phyloP scores from a whole-genome alignment of 2,888 invertebrate species.

The Gymnoscelis rufifasciata region DNA sequence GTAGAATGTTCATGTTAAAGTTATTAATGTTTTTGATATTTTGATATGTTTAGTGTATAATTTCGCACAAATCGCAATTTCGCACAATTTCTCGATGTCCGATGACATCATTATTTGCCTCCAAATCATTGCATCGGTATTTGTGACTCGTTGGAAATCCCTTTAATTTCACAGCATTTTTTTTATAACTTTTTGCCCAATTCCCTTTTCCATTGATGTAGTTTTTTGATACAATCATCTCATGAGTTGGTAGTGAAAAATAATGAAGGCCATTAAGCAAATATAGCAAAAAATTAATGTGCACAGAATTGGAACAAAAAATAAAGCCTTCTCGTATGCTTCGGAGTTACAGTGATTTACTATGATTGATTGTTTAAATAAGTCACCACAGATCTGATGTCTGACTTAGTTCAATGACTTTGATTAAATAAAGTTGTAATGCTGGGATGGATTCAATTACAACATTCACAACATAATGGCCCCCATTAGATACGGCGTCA shows the following conservation, averaged over 20 bases:
- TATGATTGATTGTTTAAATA: slow-evolving; percentile 27
- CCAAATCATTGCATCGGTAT: neutral
- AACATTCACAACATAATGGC: slow-evolving; percentile 13
- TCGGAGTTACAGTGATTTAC: slow-evolving; percentile 6
- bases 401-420: slow-evolving; percentile 36
- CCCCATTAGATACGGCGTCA: slow-evolving; percentile 9
- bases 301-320: slow-evolving; percentile 1
- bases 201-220: too few relatives aligned
- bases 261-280: too few relatives aligned
- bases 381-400: slow-evolving; percentile 35
- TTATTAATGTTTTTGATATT: too few relatives aligned
- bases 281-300: neutral
- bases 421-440: slow-evolving; percentile 29
- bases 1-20: too few relatives aligned
- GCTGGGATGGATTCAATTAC: slow-evolving; percentile 20
- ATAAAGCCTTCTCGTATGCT: too few relatives aligned
- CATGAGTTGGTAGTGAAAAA: too few relatives aligned
- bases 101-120: slow-evolving; percentile 12
- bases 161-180: neutral
- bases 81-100: too few relatives aligned
- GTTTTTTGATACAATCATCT: too few relatives aligned
- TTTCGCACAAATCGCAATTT: too few relatives aligned
- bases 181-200: too few relatives aligned
- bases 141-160: slow-evolving; percentile 8
- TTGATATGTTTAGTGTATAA: too few relatives aligned